A percentile compares a stretch with the other conserved stretches of the same genome.
Conservation (phyloP, 1,140 invertebrate genomes). For the Pseudomyrmex pallidus region DNA sequence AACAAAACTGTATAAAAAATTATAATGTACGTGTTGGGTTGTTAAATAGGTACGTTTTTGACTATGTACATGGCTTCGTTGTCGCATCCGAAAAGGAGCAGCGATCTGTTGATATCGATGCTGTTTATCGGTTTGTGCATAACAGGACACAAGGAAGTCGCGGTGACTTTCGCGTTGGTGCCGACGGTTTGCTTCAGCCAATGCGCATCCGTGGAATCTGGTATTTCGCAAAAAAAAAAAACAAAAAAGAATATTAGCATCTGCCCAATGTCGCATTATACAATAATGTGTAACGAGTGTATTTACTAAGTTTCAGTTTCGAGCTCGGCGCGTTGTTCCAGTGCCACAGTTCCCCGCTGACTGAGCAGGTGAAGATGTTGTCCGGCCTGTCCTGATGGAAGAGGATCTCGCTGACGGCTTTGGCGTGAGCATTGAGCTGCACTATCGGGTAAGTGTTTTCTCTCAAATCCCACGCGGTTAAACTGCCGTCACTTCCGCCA, state of each 20-base stretch:
- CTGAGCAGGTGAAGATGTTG: constrained; percentile 92
- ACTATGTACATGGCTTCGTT: constrained; percentile 93
- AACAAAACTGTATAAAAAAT: constrained; percentile 59
- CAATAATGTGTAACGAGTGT: background rate
- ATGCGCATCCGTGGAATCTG: constrained; percentile 85
- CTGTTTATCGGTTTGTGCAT: constrained; percentile 92
- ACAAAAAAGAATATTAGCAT: constrained; percentile 14
- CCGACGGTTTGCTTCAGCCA: constrained; percentile 88
- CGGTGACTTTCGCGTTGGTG: constrained; percentile 89
- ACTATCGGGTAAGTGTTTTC: constrained; percentile 93
- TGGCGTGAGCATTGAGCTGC: constrained; percentile 91
- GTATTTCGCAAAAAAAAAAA: constrained; percentile 43
- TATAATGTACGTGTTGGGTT: constrained; percentile 1
- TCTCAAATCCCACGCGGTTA: constrained; percentile 95
- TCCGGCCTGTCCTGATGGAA: constrained; percentile 94
- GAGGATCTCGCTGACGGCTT: constrained; percentile 91
- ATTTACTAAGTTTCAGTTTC: constrained; percentile 80
- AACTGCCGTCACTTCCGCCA: constrained; percentile 92
- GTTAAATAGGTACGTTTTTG: constrained; percentile 85
- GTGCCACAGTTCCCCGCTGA: constrained; percentile 93
- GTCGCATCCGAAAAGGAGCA: constrained; percentile 92
- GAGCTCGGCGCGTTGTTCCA: constrained; percentile 88
- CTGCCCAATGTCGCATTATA: background rate
- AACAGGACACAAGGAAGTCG: constrained; percentile 89
- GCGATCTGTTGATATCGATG: constrained; percentile 90